These are phyloP conservation scores for Ariolimax columbianus DNA, from an alignment of 2,888 invertebrate species.

Conservation along the genomic window DNA sequence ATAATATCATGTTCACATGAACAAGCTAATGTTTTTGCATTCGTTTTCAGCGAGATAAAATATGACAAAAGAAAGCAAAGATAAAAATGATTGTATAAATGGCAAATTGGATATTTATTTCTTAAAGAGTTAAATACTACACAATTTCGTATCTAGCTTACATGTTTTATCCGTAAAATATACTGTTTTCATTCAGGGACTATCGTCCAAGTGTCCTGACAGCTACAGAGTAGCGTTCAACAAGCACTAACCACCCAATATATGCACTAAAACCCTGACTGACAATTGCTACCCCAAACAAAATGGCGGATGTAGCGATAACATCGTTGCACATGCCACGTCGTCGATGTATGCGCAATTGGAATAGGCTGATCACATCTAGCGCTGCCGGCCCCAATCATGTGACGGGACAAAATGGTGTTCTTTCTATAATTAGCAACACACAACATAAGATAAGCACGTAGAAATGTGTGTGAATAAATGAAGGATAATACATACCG, in stretches of 20 bases:
- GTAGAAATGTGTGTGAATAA: no score
- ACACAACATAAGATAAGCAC: no score
- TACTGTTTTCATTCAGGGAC: neutral
- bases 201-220: neutral
- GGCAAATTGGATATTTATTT: no score
- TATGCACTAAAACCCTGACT: neutral
- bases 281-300: slow-evolving; percentile 43
- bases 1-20: no score
- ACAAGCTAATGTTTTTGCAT: no score
- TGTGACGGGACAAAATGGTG: slow-evolving; percentile 57
- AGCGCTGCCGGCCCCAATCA: slow-evolving; percentile 52
- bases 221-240: neutral
- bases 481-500: no score
- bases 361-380: slow-evolving; percentile 53
- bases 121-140: no score
- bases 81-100: no score
- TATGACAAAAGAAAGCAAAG: no score
- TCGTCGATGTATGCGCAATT: slow-evolving; percentile 60
- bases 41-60: no score
- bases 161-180: neutral
- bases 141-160: neutral
- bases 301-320: slow-evolving; percentile 63
- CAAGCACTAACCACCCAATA: neutral
- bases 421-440: neutral
- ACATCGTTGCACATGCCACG: slow-evolving; percentile 67